These are phyloP conservation scores for Aphaenogaster ashmeadi DNA, from an alignment of 1,140 invertebrate genomes.

Conservation along the genomic window DNA sequence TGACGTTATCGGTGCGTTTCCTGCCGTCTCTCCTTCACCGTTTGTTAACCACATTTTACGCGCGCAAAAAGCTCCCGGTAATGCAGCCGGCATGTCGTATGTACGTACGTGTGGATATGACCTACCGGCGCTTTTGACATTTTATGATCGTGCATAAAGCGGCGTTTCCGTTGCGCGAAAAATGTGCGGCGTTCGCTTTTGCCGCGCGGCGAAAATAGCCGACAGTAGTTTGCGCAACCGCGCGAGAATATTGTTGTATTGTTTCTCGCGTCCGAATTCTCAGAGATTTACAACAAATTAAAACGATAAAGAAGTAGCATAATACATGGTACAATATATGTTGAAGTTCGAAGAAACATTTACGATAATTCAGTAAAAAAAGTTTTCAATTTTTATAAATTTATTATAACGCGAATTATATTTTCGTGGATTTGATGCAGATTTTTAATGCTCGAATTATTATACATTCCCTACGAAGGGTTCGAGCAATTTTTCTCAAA, in stretches of 20 bases:
- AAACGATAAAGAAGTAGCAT: background rate
- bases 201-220: slow-evolving; percentile 34
- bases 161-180: slow-evolving; percentile 54
- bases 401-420: background rate
- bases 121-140: slow-evolving; percentile 43
- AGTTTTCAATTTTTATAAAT: background rate
- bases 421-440: background rate
- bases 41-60: slow-evolving; percentile 59
- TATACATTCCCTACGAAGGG: no score
- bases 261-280: background rate
- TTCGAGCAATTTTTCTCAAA: background rate
- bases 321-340: background rate
- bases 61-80: slow-evolving; percentile 40
- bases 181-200: background rate
- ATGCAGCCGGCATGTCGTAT: slow-evolving; percentile 23
- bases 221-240: background rate
- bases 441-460: slow-evolving; percentile 14
- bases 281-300: background rate
- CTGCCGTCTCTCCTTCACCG: slow-evolving; percentile 36
- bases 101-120: slow-evolving; percentile 8
- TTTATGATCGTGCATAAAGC: slow-evolving; percentile 60
- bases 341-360: background rate
- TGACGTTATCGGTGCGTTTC: slow-evolving; percentile 49
- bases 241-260: background rate
- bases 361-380: background rate